Evolutionary conservation across 2,797 vertebrate species (phyloP).

Genomic region (Tokudaia muenninki): DNA sequence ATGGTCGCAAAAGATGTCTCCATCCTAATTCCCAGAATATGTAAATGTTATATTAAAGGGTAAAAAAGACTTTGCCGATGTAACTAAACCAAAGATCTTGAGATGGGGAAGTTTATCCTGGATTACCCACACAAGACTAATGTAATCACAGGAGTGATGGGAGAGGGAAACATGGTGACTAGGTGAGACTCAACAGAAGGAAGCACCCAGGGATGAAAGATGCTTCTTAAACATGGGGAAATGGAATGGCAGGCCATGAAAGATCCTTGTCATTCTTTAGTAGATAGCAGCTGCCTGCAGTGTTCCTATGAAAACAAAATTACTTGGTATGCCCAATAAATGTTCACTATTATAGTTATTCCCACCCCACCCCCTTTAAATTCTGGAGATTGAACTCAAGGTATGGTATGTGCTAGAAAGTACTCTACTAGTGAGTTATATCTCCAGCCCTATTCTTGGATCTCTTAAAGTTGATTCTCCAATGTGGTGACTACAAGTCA

Average conservation of each 20-base stretch:
- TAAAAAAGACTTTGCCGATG: background rate
- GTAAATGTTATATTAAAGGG: background rate
- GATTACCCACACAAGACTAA: background rate
- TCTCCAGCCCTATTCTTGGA: background rate
- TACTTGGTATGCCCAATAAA: background rate
- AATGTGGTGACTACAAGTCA: background rate
- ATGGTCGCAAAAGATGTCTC: background rate
- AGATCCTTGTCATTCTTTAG: background rate
- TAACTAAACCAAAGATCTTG: slow-evolving; percentile 10
- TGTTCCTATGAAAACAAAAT: background rate
- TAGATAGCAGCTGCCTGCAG: background rate
- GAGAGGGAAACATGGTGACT: background rate
- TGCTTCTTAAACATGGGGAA: background rate
- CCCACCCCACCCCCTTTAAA: background rate
- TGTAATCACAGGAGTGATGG: background rate
- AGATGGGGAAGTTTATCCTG: background rate
- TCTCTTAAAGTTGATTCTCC: background rate
- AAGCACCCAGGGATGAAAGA: background rate
- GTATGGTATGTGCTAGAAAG: background rate
- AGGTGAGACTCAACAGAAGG: background rate
- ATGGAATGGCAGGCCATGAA: background rate
- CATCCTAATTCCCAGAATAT: background rate
- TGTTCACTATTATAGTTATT: background rate
- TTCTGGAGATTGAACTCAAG: background rate
- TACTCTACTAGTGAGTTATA: background rate